Conservation (phyloP, 1,140 invertebrate species). For the Stegodyphus mimosarum region DNA sequence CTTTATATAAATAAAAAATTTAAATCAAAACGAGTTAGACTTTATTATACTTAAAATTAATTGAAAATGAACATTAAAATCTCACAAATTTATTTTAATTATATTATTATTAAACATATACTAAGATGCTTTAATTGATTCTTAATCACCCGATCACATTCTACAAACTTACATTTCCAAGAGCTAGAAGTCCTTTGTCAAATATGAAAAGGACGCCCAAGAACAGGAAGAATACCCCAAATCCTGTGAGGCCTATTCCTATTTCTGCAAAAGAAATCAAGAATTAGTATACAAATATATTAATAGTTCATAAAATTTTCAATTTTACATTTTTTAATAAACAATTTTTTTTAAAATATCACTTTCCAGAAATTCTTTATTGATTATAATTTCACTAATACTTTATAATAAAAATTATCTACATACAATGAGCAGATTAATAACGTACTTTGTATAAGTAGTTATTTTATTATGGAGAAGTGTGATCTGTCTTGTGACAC, state of each 20-base stretch:
- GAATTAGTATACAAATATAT: not conserved
- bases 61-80: no score
- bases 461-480: no score
- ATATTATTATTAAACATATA: not conserved
- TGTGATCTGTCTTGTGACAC: no score
- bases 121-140: not conserved
- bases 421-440: no score
- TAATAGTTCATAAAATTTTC: not conserved
- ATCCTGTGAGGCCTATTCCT: slow-evolving; percentile 94
- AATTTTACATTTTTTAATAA: not conserved
- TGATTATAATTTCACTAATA: not conserved
- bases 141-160: not conserved
- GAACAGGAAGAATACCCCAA: slow-evolving; percentile 95
- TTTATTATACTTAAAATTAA: no score
- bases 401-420: no score
- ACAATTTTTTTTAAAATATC: no score
- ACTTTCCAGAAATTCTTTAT: not conserved
- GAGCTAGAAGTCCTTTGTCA: slow-evolving; percentile 97
- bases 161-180: slow-evolving; percentile 90
- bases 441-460: no score
- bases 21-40: no score
- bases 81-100: no score
- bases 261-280: slow-evolving; percentile 72
- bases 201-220: slow-evolving; percentile 94
- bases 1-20: no score